Evolutionary conservation across 2,797 vertebrate genomes (phyloP).

Genomic region (Chelmon rostratus): DNA sequence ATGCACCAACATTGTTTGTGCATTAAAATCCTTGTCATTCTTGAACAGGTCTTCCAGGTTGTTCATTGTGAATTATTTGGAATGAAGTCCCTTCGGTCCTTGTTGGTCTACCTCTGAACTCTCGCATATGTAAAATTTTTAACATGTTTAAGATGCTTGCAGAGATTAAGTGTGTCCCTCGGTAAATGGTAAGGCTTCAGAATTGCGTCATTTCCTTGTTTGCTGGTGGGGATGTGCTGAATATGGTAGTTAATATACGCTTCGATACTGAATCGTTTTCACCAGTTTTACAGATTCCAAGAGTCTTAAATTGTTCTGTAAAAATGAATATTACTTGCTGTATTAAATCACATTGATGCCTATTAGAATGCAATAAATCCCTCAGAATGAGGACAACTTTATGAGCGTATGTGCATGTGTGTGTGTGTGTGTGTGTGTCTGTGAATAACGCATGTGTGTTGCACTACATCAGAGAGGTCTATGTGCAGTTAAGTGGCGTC

Average conservation of each 20-base stretch:
- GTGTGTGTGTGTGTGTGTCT: slow-evolving; percentile 12
- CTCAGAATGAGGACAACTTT: slow-evolving; percentile 80
- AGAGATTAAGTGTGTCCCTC: slow-evolving; percentile 32
- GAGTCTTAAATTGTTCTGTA: slow-evolving; percentile 70
- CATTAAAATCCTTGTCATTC: slow-evolving; percentile 14
- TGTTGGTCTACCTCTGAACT: slow-evolving; percentile 69
- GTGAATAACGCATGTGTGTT: slow-evolving; percentile 4
- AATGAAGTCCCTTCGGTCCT: slow-evolving; percentile 32
- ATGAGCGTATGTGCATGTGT: slow-evolving; percentile 25
- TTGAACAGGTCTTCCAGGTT: slow-evolving; percentile 65
- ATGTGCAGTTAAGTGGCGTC: slow-evolving; percentile 18
- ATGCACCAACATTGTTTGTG: slow-evolving; percentile 18
- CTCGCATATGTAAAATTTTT: slow-evolving; percentile 27
- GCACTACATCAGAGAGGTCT: neutral
- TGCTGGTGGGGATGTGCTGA: slow-evolving; percentile 50
- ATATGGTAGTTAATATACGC: slow-evolving; percentile 63
- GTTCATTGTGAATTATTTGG: slow-evolving; percentile 22
- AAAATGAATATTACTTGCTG: slow-evolving; percentile 57
- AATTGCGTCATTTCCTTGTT: slow-evolving; percentile 41
- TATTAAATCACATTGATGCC: slow-evolving; percentile 85
- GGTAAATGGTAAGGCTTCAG: slow-evolving; percentile 31
- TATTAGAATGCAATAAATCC: slow-evolving; percentile 81
- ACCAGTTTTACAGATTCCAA: slow-evolving; percentile 65
- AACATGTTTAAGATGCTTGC: slow-evolving; percentile 27
- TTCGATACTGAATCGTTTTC: slow-evolving; percentile 68